Base-by-base conservation (phyloP, 2,888 invertebrate species). In the Sycophila texana region DNA sequence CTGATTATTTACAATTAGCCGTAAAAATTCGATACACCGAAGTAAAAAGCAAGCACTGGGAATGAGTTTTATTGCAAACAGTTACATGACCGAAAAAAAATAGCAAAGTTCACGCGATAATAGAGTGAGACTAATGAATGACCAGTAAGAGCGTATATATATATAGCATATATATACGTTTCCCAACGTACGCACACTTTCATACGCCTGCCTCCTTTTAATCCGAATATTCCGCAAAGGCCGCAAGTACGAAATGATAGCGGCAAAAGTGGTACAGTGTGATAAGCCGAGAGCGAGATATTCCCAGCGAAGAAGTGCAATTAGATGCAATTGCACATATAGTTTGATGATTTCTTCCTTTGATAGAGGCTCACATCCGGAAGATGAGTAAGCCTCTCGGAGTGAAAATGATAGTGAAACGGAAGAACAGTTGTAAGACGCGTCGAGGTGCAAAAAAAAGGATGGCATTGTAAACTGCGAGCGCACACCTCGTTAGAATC, bases 371-470 rank as follows among this genome's bases (percentile, higher is more conserved):
- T 0, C 10, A 18, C 20, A 73, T 20, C 63, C 39, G 63, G 39
- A 20, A 72, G 20, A 18, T 60, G n/a, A 12, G n/a, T 10, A 0
- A 49, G 26, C 14, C 14, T 16, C 51, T 67, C 72, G 76, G 58
- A 67, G 72, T 82, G 86, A 87, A 87, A 88, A 80, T 85, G 87
- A 88, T 83, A 87, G 86, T 87, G 85, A 85, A 83, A 74, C 60
- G 51, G 13, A 58, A 74, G 49, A 12, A 66, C 18, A 74, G 7
- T 66, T 18, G 67, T 53, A 51, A 67, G 26, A 63, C 18, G 20
- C 26, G 49, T 13, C 18, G n/a, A 39, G 26, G 67, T 49, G 67
- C 53, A 18, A 26, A 51, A 67, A 65, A 49, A 4, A 13, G 49
- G 3, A 18, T 4, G 47, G 14, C 53, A 51, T 16, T 18, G n/a